Conservation (phyloP, 2,797 vertebrate species). For the Lates japonicus region DNA sequence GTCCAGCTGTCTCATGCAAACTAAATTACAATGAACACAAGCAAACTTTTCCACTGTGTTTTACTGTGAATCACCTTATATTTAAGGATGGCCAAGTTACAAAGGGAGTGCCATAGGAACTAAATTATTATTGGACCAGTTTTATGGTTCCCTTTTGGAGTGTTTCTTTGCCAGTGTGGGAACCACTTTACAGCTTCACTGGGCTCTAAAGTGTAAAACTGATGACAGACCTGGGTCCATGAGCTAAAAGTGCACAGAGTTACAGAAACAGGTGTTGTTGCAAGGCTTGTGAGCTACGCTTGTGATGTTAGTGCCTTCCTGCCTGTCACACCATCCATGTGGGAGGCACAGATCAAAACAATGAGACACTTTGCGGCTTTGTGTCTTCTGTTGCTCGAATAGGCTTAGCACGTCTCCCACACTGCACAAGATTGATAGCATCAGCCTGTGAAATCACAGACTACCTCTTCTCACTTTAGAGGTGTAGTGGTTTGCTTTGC, state of each 20-base stretch:
- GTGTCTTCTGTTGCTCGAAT: conserved; percentile 38
- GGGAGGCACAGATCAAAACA: conserved; percentile 75
- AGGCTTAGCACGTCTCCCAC: conserved; percentile 45
- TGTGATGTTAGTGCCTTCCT: conserved; percentile 59
- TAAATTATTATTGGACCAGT: conserved; percentile 57
- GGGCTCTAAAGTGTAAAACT: conserved; percentile 59
- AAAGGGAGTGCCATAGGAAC: conserved; percentile 39
- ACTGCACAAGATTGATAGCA: conserved; percentile 15
- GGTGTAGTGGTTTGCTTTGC: conserved; percentile 24
- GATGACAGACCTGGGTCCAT: conserved; percentile 67
- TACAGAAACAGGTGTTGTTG: conserved; percentile 78
- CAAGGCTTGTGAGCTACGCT: conserved; percentile 31
- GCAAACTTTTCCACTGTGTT: conserved; percentile 15
- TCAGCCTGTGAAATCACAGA: conserved; percentile 57
- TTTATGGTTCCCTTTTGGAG: conserved; percentile 62
- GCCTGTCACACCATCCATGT: conserved; percentile 50
- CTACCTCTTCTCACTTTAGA: conserved; percentile 11
- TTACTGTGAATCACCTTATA: neutral
- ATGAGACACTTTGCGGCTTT: conserved; percentile 52
- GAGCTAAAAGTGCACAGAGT: conserved; percentile 60
- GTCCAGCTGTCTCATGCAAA: conserved; percentile 3
- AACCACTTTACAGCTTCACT: conserved; percentile 71
- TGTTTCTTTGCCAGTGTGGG: conserved; percentile 66
- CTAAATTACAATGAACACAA: conserved; percentile 13
- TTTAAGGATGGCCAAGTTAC: conserved; percentile 32